Conservation (phyloP, 2,113 vertebrate species). For the Panurus biarmicus region DNA sequence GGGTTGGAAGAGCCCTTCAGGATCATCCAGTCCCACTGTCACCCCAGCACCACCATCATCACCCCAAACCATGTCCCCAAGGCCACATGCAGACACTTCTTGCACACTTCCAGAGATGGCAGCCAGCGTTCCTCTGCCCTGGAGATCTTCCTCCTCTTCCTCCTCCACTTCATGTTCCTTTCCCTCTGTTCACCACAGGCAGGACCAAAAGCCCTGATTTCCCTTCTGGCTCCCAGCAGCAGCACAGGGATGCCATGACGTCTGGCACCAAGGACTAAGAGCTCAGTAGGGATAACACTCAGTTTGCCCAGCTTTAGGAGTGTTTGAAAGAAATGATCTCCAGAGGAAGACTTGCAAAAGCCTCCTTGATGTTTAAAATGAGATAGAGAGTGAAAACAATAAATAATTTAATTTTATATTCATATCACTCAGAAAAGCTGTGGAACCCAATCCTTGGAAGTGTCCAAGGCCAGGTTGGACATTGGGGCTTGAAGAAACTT, state of each 20-base stretch:
- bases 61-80: neutral
- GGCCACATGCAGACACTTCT: neutral
- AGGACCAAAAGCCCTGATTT: neutral
- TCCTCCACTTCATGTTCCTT: neutral
- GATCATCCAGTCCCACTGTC: neutral
- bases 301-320: neutral
- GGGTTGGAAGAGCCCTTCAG: neutral
- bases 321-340: neutral
- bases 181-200: neutral
- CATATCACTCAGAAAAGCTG: neutral
- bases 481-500: neutral
- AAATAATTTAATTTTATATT: neutral
- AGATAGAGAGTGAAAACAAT: neutral
- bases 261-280: neutral
- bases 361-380: neutral
- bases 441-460: neutral
- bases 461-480: neutral
- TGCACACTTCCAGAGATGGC: neutral
- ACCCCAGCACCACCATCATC: neutral
- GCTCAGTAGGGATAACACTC: neutral
- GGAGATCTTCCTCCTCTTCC: neutral
- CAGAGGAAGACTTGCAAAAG: neutral
- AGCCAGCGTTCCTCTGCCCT: neutral
- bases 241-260: fast-evolving
- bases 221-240: neutral